Base-by-base conservation (phyloP, 2,888 invertebrate species). In the Eutolmus rufibarbis region DNA sequence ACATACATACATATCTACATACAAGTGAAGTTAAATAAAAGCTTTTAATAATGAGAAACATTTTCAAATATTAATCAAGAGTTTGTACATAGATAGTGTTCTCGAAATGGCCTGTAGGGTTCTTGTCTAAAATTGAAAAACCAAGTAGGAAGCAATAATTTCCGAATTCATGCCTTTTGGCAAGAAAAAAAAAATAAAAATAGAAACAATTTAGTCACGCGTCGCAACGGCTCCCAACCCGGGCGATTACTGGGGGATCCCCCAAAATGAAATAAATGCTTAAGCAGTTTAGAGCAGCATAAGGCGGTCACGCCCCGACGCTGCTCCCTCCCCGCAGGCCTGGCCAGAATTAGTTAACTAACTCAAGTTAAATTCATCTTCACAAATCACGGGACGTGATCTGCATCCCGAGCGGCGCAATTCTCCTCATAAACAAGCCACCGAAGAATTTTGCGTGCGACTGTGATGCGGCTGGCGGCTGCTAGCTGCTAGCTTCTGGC, bases 361-460 rank as follows among this genome's bases (percentile, higher is more conserved):
- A 74, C 74, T 66, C 66, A 23, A 84, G 57, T 76, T 86, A 86
- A 86, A 74, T 86, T 86, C 76, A 86, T 86, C 86, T 74, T 74
- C 46, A 86, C 86, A 86, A 86, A 86, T 86, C 86, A 86, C 57
- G 74, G 19, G 40, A 86, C 86, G 86, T 86, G 86, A 76, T 51
- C 46, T 31, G 86, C 74, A 86, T 86, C 8, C 37, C 19, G 40
- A 84, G 16, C 14, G 40, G 9, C n/a, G 37, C 31, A 34, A 82
- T n/a, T 79, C 14, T 79, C 23, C 79, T 46, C 79, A 79, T 79
- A 79, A 79, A 82, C 82, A 56, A 82, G 34, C 57, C 28, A 82
- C n/a, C 28, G 51, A 56, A 57, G 82, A 82, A 82, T 82, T 82
- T 82, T 82, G 56, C 43, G 31, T 82, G 56, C 57, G 56, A n/a